Evolutionary conservation across 1,140 invertebrate genomes (phyloP), one percentile per base, ranked within the genome.

Genomic region (Zaprionus kolodkinae): DNA sequence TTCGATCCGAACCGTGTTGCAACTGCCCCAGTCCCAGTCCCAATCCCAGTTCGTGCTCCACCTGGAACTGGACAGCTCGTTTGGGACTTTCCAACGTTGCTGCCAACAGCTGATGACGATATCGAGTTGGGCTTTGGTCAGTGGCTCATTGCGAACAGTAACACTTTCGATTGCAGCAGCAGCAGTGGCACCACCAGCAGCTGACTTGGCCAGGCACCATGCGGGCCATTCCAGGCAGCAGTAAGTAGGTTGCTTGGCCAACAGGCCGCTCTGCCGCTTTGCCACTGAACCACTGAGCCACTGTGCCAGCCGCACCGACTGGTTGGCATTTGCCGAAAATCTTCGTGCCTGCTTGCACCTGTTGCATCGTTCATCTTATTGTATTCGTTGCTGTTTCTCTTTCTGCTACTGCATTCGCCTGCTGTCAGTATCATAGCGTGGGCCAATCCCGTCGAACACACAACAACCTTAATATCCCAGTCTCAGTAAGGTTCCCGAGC

Each of bases 231-330:
- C 72, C 72, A 72, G 69, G 40, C 70, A 76, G 74, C 72, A 81
- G 70, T 79, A 91, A 91, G 89, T 91, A 82, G 88, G 84, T 91
- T 89, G 89, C 76, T 69, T 89, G 79, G 83, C 78, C 78, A 85
- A 72, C 82, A 85, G 81, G 74, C 84, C 74, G 76, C 48, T 35
- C 33, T 35, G 76, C 76, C 78, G 80, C 57, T 78, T 25, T n/a
- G 38, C 38, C 75, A 33, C 43, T 64, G 43, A n/a, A n/a, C n/a
- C 78, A 84, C 57, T 78, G 30, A 40, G 38, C 38, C 75, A 33
- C 43, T 64, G 43, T 48, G 68, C 35, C 67, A 45, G 68, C 66
- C 66, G n/a, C 40, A 56, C 55, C 56, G 48, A 72, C 79, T 84
- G 81, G 74, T 87, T 87, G 84, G 85, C 85, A 88, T 88, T 88